Evolutionary conservation across 2,888 invertebrate genomes (phyloP).

Genomic region (Stomorhina lunata): DNA sequence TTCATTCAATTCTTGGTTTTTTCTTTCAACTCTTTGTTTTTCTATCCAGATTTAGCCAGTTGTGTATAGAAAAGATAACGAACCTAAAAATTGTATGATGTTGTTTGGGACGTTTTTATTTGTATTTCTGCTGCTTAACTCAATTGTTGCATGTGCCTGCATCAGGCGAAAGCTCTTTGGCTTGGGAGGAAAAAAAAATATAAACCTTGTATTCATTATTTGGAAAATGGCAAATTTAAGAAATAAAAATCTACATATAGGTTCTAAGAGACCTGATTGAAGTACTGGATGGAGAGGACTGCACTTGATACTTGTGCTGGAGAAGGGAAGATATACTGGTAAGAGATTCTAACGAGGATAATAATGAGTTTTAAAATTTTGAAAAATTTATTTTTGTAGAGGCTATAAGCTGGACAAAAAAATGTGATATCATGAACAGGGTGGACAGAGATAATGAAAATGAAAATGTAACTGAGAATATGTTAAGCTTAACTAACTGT

Average conservation of each 20-base stretch:
- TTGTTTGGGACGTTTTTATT: not conserved
- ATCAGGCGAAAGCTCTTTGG: too few relatives aligned
- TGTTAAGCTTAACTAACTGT: too few relatives aligned
- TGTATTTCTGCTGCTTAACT: conserved; percentile 52
- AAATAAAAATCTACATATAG: conserved; percentile 1
- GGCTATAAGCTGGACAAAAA: conserved; percentile 6
- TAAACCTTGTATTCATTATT: conserved; percentile 53
- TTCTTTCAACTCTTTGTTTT: conserved; percentile 8
- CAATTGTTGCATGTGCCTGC: conserved; percentile 61
- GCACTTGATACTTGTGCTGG: conserved; percentile 46
- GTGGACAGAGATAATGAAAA: not conserved
- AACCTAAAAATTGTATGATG: conserved; percentile 56
- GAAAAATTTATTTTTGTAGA: conserved; percentile 36
- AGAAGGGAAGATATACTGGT: not conserved
- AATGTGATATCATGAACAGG: conserved; percentile 26
- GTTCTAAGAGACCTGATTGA: conserved; percentile 17
- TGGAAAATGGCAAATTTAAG: conserved; percentile 30
- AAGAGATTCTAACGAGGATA: conserved; percentile 5
- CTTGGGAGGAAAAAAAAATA: too few relatives aligned
- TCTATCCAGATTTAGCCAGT: conserved; percentile 41
- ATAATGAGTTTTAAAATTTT: too few relatives aligned
- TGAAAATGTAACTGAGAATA: not conserved
- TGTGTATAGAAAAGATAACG: conserved; percentile 55
- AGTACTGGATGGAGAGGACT: not conserved
- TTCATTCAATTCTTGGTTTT: not conserved